Evolutionary conservation across 1,140 invertebrate genomes (phyloP), one percentile per base, ranked within the genome.

Genomic region (Conus betulinus): DNA sequence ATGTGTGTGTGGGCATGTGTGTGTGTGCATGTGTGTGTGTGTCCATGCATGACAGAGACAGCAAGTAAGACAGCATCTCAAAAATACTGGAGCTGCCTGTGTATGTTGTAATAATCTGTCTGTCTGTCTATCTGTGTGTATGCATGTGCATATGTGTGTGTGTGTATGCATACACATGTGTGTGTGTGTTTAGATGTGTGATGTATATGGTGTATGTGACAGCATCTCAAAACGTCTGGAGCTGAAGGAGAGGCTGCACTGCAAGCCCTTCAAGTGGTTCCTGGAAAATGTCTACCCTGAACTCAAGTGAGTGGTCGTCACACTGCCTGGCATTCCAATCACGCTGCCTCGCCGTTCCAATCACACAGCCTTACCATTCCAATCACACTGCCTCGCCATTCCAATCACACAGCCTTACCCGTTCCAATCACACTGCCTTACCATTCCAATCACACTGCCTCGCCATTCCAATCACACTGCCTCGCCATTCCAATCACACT

Each of bases 181-280:
- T 83, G 57, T 60, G 17, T 79, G 57, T 81, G n/a, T 25, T 25
- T 87, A 6, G 81, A 25, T 67, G 27, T 79, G 27, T 79, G 78
- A 39, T 39, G 39, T 39, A 0, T 39, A 39, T 39, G 39, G 39
- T 39, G 27, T 79, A 2, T 52, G 84, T 93, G 95, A 83, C 91
- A 95, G 95, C 90, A 95, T 96, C 84, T 90, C 93, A 79, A 93
- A 96, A 83, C 93, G 95, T 85, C 63, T 95, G 78, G 89, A 91
- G 86, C 89, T 96, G 39, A 90, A 94, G 90, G 89, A 96, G 91
- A 96, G 96, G 87, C 96, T 99, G 53, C 97, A 99, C 92, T 99
- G 99, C 95, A 99, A 99, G 96, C 97, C 97, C 93, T 99, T 99
- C 96, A 96, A 98, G 83, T 99, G 99, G 99, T 99, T 99, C 95